A percentile compares a stretch with the other conserved stretches of the same genome.
Evolutionary conservation across 2,113 vertebrate species (phyloP).

Genomic region (Bufo bufo): DNA sequence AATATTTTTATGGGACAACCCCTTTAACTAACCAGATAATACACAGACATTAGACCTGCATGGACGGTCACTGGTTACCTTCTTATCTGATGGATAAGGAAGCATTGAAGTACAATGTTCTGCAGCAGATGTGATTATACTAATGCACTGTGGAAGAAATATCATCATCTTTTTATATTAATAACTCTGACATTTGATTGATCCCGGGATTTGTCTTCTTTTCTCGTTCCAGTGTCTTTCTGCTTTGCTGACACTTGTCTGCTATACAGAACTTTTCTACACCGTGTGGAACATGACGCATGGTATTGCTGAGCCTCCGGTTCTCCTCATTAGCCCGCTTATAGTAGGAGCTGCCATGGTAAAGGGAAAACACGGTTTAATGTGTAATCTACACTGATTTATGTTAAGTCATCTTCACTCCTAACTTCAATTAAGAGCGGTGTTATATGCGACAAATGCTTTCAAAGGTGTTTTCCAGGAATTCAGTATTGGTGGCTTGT

Average conservation of each 20-base stretch:
- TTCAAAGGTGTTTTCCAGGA: too few species aligned
- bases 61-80: neutral
- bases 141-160: neutral
- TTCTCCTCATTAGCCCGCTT: constrained; percentile 50
- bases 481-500: too few species aligned
- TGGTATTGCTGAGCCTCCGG: constrained; percentile 27
- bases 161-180: neutral
- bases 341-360: constrained; percentile 51
- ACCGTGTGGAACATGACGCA: constrained; percentile 57
- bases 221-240: constrained; percentile 40
- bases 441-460: too few species aligned
- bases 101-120: neutral
- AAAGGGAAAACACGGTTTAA: neutral
- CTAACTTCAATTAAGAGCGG: neutral
- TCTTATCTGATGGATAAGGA: neutral
- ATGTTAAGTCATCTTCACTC: neutral
- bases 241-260: constrained; percentile 46
- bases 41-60: neutral
- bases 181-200: neutral
- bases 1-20: too few species aligned
- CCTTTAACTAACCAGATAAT: too few species aligned
- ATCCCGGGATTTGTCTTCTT: neutral
- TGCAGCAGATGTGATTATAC: neutral
- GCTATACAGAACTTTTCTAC: constrained; percentile 58
- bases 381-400: neutral